These are phyloP conservation scores for Danio albolineatus DNA, from an alignment of 2,797 vertebrate genomes.

Conservation along the genomic window DNA sequence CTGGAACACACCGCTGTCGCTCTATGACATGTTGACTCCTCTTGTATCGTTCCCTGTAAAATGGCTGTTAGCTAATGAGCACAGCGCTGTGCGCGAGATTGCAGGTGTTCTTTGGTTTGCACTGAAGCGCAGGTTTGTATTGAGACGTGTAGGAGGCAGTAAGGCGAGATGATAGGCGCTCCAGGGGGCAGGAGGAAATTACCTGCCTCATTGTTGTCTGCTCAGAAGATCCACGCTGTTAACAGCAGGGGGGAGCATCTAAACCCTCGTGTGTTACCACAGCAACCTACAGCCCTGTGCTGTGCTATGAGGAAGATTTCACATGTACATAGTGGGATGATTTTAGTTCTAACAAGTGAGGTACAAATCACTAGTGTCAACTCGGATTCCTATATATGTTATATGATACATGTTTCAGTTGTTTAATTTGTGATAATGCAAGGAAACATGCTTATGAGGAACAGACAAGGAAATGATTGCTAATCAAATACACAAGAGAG, in stretches of 20 bases:
- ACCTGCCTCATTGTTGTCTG: constrained; percentile 74
- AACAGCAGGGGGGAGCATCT: constrained; percentile 66
- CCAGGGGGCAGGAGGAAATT: constrained; percentile 68
- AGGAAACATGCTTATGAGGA: no score
- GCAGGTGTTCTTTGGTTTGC: constrained; percentile 39
- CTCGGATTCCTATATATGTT: no score
- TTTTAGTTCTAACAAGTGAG: constrained; percentile 6
- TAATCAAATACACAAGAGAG: no score
- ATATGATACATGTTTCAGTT: no score
- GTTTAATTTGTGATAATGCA: no score
- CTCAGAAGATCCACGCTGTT: constrained; percentile 70
- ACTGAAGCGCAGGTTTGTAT: constrained; percentile 43
- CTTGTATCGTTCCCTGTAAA: constrained; percentile 54
- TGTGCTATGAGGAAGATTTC: constrained; percentile 46
- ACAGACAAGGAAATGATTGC: no score
- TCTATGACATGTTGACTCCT: constrained; percentile 59
- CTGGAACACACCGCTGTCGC: constrained; percentile 69
- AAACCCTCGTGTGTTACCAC: constrained; percentile 60
- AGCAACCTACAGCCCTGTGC: constrained; percentile 55
- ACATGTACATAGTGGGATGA: constrained; percentile 20
- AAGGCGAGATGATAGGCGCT: constrained; percentile 66
- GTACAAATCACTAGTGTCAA: not conserved
- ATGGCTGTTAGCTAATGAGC: constrained; percentile 52
- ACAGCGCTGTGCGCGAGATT: not conserved
- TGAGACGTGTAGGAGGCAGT: constrained; percentile 54